phyloP scores from a whole-genome alignment of 2,113 vertebrate genomes.

The Salvator merianae region DNA sequence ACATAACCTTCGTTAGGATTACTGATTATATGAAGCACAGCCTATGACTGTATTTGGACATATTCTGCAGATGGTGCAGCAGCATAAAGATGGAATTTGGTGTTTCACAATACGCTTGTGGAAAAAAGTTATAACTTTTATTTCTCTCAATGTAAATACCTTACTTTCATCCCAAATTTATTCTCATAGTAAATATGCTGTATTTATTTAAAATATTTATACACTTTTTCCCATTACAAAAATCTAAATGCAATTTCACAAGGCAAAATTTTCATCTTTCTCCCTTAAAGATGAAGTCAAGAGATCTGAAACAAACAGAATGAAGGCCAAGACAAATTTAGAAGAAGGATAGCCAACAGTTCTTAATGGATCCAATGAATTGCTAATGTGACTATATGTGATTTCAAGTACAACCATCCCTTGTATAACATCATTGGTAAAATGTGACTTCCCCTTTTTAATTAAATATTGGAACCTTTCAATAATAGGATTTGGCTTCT shows the following conservation, averaged over 20 bases:
- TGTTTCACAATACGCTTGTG: neutral
- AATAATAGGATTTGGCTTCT: no score
- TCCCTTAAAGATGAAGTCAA: neutral
- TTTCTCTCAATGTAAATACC: no score
- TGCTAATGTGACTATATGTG: neutral
- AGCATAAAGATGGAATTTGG: neutral
- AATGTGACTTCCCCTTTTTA: no score
- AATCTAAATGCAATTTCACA: no score
- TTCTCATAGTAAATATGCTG: no score
- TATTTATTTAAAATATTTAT: no score
- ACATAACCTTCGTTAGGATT: neutral
- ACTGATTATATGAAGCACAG: neutral
- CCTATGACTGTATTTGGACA: neutral
- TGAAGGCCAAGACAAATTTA: neutral
- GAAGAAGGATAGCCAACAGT: neutral
- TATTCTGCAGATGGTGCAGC: neutral
- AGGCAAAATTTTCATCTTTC: neutral
- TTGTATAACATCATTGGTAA: no score
- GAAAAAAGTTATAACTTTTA: neutral
- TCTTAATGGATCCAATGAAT: neutral
- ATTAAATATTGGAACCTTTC: no score
- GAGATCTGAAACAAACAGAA: neutral
- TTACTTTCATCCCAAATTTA: no score
- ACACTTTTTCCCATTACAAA: no score
- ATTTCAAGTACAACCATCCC: no score